phyloP scores from a whole-genome alignment of 2,113 vertebrate genomes.

The Menura novaehollandiae region DNA sequence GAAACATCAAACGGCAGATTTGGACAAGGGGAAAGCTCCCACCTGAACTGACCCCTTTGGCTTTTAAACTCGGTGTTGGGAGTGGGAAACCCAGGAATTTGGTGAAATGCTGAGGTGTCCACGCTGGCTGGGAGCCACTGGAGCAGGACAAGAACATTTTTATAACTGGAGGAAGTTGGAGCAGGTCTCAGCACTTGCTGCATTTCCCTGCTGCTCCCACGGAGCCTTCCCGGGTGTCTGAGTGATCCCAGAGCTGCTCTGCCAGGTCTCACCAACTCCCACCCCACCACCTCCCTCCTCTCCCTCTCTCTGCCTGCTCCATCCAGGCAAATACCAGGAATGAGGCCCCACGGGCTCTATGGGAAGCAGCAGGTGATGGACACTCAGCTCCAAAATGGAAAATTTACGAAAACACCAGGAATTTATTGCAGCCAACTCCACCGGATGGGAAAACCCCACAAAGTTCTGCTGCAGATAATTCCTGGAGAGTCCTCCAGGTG shows the following conservation, averaged over 20 bases:
- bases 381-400: not conserved
- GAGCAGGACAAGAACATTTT: not conserved
- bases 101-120: not conserved
- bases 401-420: not conserved
- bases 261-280: not conserved
- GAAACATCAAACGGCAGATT: not conserved
- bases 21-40: not conserved
- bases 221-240: not conserved
- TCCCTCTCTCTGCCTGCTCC: not conserved
- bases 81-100: not conserved
- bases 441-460: not conserved
- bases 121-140: not conserved
- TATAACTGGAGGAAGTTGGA: not conserved
- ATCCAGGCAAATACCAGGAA: not conserved
- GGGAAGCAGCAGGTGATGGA: not conserved
- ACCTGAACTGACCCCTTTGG: not conserved
- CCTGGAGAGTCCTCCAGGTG: not conserved
- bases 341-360: fast-evolving
- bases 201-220: not conserved
- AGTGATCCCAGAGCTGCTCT: not conserved
- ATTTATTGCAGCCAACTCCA: not conserved
- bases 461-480: not conserved
- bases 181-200: not conserved
- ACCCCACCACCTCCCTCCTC: not conserved
- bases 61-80: not conserved